Conservation (phyloP, 2,797 vertebrate species). For the Alosa sapidissima region DNA sequence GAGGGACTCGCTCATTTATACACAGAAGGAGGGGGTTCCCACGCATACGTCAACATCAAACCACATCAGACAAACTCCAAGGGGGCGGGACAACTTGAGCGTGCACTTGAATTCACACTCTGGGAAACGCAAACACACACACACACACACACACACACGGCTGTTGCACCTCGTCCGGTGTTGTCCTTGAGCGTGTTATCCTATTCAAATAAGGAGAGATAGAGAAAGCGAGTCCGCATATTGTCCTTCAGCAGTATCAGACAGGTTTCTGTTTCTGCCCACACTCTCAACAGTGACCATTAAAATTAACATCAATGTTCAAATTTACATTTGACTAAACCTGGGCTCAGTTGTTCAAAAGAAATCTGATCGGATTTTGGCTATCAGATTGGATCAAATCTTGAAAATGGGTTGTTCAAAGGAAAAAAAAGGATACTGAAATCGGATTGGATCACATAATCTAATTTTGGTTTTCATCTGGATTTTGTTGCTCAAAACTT, state of each 20-base stretch:
- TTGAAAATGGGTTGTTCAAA: no score
- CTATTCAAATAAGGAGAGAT: not conserved
- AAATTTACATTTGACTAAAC: no score
- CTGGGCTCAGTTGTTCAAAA: no score
- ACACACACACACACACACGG: not conserved
- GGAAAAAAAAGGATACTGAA: no score
- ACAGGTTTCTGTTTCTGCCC: no score
- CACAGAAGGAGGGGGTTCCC: constrained; percentile 12
- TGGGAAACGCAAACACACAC: not conserved
- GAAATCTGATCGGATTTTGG: no score
- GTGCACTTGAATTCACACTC: not conserved
- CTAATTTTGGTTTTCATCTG: no score
- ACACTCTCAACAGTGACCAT: no score
- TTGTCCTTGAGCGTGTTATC: not conserved
- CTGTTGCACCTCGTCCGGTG: not conserved
- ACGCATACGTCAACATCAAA: constrained; percentile 30
- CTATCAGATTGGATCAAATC: no score
- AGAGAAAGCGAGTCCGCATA: not conserved
- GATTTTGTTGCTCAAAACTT: no score
- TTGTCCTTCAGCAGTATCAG: not conserved
- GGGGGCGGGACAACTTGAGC: constrained; percentile 28
- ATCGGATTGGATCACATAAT: no score
- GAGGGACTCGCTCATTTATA: constrained; percentile 39
- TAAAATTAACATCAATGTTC: no score
- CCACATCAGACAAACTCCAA: constrained; percentile 15